These are phyloP conservation scores for Sinopyrophorus schimmeli DNA, from an alignment of 2,888 invertebrate genomes.

Conservation along the genomic window DNA sequence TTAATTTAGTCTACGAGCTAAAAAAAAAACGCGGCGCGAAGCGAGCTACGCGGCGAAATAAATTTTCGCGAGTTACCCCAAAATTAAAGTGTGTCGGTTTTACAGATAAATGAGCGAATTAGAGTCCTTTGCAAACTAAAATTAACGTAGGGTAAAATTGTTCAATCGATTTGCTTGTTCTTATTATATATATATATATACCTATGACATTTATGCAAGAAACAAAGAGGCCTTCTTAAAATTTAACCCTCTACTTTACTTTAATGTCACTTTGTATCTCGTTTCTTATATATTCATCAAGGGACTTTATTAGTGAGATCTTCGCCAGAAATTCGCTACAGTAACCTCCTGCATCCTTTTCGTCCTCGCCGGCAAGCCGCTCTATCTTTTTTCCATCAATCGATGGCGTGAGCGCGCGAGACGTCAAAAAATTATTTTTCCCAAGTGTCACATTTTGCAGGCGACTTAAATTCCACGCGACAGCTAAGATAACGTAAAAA, in stretches of 20 bases:
- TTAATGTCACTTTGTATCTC: slow-evolving; percentile 54
- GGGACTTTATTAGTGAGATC: slow-evolving; percentile 52
- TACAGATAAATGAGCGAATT: too few relatives aligned
- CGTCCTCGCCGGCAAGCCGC: slow-evolving; percentile 15
- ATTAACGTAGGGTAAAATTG: neutral
- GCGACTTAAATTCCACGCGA: slow-evolving; percentile 49
- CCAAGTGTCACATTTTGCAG: slow-evolving; percentile 51
- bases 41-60: too few relatives aligned
- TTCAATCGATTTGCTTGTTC: slow-evolving; percentile 11
- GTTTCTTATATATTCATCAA: slow-evolving; percentile 55
- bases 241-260: slow-evolving; percentile 50
- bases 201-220: slow-evolving; percentile 27
- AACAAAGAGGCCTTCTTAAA: slow-evolving; percentile 52
- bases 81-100: too few relatives aligned
- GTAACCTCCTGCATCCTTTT: slow-evolving; percentile 23
- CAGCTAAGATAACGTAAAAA: slow-evolving; percentile 43
- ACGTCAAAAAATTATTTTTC: slow-evolving; percentile 47
- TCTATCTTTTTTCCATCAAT: slow-evolving; percentile 22
- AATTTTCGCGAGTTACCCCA: too few relatives aligned
- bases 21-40: too few relatives aligned
- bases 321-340: slow-evolving; percentile 29
- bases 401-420: slow-evolving; percentile 21
- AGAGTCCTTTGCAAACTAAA: too few relatives aligned
- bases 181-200: slow-evolving; percentile 6
- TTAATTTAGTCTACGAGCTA: too few relatives aligned